Evolutionary conservation across 53 echinoderm and acorn worm species (phyloP).

Genomic region (Pentamera pediparva): DNA sequence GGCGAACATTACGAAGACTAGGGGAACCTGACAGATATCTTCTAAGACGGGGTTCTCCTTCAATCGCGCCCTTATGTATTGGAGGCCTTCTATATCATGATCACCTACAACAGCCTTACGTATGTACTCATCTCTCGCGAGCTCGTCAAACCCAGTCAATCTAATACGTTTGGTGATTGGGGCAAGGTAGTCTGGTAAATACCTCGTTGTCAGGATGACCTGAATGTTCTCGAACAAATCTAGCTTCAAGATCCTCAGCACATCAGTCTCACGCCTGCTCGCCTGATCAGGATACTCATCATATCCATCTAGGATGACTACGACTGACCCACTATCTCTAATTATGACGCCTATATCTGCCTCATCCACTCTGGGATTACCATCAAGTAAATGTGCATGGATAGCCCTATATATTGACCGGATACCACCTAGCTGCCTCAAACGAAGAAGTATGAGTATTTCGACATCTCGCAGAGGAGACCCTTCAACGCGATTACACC

Average conservation of each 20-base stretch:
- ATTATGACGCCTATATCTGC: neutral
- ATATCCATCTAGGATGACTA: neutral
- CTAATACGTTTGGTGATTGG: neutral
- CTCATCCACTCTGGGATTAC: neutral
- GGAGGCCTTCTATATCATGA: neutral
- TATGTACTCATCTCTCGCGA: neutral
- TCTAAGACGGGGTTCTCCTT: neutral
- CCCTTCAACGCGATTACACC: neutral
- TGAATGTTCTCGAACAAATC: neutral
- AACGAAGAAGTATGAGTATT: conserved; percentile 5
- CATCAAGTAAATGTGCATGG: neutral
- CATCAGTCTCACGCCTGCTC: neutral
- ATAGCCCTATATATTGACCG: neutral
- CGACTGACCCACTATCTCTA: neutral
- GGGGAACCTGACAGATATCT: conserved; percentile 1
- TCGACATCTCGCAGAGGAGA: neutral
- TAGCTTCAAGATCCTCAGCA: neutral
- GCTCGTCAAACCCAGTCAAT: neutral
- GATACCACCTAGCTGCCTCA: too few relatives aligned
- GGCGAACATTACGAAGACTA: neutral
- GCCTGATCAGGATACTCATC: neutral
- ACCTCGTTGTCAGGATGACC: neutral
- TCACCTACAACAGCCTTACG: neutral
- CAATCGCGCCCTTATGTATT: neutral
- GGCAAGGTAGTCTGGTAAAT: neutral